Evolutionary conservation across 2,797 vertebrate genomes (phyloP), one percentile per base, ranked within the genome.

Genomic region (Sebastes steindachneri): DNA sequence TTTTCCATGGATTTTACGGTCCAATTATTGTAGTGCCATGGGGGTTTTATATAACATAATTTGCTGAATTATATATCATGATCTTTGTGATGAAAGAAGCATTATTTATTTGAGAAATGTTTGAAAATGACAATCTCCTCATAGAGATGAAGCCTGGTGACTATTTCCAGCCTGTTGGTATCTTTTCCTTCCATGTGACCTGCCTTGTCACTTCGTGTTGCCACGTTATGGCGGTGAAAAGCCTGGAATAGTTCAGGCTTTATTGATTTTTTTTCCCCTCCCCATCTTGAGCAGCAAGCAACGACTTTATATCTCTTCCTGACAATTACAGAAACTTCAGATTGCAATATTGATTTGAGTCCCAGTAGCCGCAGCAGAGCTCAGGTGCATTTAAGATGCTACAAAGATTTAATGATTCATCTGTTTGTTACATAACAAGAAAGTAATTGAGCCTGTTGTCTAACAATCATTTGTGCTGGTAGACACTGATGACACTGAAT

Each of bases 261-360:
- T 66, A 91, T 91, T 35, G 87, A 91, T 89, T 84, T 77, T 60
- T 77, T 66, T 62, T 4, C 1, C 0, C 41, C 0, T 29, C 25
- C 5, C 26, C 15, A 21, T 68, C 57, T 31, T 37, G 23, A 83
- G 63, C 28, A 54, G 33, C 63, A 57, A 63, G 71, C 54, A 29
- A 10, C 68, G 76, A 69, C 81, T 87, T 79, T 69, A 31, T 68
- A 35, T 83, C 73, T 67, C 45, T 15, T 53, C 5, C 70, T 0
- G 29, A 85, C 72, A 60, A 48, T 55, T 63, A 73, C 23, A 72
- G 65, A 86, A 88, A 88, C 70, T 70, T 79, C 60, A 85, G 85
- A 92, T 87, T 86, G 66, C 53, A 78, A 90, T 33, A 33, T 90
- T 81, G 83, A 89, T 91, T 87, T 11, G 21, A 65, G 54, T 74